phyloP scores from a whole-genome alignment of 2,888 invertebrate species.

The Phorcus lineatus region DNA sequence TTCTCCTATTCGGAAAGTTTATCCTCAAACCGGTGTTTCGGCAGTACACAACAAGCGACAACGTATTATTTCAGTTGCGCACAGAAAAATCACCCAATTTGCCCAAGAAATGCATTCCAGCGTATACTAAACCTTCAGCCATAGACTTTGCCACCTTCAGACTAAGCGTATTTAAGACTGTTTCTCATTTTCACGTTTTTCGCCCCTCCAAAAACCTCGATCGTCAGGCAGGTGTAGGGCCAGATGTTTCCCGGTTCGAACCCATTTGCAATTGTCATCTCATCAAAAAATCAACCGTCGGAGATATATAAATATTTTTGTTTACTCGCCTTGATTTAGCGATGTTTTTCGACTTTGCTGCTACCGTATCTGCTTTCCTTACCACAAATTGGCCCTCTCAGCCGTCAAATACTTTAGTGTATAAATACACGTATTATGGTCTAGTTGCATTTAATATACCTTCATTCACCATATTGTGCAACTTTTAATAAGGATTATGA shows the following conservation, averaged over 20 bases:
- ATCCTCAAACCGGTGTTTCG: not conserved
- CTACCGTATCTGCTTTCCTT: constrained; percentile 31
- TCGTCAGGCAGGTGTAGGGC: not conserved
- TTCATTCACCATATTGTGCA: too few species aligned
- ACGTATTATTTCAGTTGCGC: not conserved
- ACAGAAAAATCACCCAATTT: not conserved
- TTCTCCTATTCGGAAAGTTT: too few species aligned
- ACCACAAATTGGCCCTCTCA: constrained; percentile 15
- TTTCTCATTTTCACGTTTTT: too few species aligned
- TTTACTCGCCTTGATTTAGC: constrained; percentile 25
- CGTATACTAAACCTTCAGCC: too few species aligned
- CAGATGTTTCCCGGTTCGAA: constrained; percentile 14
- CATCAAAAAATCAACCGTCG: constrained; percentile 9
- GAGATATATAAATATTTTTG: constrained; percentile 29
- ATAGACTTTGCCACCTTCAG: too few species aligned
- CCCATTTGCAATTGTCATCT: constrained; percentile 9
- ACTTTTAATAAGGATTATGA: too few species aligned
- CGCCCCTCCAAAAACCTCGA: too few species aligned
- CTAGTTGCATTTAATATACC: too few species aligned
- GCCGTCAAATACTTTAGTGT: not conserved
- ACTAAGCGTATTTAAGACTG: too few species aligned
- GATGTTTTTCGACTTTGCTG: constrained; percentile 23
- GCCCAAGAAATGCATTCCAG: too few species aligned
- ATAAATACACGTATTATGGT: constrained; percentile 11
- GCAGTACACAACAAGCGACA: not conserved